Evolutionary conservation across 2,888 invertebrate species (phyloP).

Genomic region (Micropterix aruncella): DNA sequence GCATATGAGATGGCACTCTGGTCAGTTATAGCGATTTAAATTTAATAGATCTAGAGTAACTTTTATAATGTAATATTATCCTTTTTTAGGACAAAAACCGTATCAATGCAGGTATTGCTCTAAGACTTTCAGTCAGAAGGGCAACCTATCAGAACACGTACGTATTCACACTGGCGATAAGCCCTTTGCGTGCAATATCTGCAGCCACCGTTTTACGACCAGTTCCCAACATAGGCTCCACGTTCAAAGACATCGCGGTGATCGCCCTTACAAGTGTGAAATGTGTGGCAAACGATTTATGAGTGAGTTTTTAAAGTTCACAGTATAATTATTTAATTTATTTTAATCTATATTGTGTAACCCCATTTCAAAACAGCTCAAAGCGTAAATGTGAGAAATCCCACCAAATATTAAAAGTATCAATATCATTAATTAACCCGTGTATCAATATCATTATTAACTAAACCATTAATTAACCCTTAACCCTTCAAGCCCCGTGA

Average conservation of each 20-base stretch:
- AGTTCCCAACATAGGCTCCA: constrained; percentile 59
- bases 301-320: neutral
- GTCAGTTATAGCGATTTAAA: constrained; percentile 16
- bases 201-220: constrained; percentile 56
- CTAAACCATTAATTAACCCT: no score
- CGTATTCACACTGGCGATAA: constrained; percentile 68
- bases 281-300: constrained; percentile 14
- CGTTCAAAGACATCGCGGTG: constrained; percentile 43
- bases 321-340: neutral
- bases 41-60: no score
- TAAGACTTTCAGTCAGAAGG: constrained; percentile 64
- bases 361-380: no score
- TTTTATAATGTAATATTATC: no score
- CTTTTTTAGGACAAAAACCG: constrained; percentile 45
- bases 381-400: no score
- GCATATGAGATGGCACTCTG: constrained; percentile 58
- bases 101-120: constrained; percentile 52
- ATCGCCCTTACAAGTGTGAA: constrained; percentile 38
- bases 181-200: constrained; percentile 55
- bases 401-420: no score
- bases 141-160: constrained; percentile 62
- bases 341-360: constrained; percentile 3
- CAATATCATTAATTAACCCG: no score
- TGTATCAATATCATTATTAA: no score
- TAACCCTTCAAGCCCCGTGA: no score